Conservation (phyloP, 2,888 invertebrate genomes). For the Trachelus troglodyta region DNA sequence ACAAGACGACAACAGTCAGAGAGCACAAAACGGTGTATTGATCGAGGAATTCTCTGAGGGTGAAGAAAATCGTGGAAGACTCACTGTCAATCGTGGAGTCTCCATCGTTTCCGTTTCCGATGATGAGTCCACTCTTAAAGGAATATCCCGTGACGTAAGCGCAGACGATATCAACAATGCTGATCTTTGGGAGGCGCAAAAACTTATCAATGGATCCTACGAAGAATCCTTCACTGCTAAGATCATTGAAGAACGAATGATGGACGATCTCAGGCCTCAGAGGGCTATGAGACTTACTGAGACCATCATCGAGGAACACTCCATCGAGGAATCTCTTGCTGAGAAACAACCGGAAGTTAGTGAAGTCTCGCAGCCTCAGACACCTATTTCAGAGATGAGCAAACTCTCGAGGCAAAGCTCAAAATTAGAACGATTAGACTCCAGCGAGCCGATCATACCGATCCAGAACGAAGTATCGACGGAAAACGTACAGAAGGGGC, state of each 20-base stretch:
- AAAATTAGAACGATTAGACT: slow-evolving; percentile 34
- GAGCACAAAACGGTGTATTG: slow-evolving; percentile 58
- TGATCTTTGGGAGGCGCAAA: slow-evolving; percentile 35
- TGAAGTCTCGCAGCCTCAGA: slow-evolving; percentile 21
- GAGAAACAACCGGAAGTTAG: slow-evolving; percentile 54
- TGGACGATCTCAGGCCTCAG: slow-evolving; percentile 40
- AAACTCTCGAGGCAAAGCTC: slow-evolving; percentile 36
- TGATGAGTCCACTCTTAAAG: slow-evolving; percentile 72
- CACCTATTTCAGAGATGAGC: slow-evolving; percentile 30
- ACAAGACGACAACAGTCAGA: slow-evolving; percentile 65
- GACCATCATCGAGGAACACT: slow-evolving; percentile 67
- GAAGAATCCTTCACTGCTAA: slow-evolving; percentile 41
- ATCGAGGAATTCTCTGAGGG: slow-evolving; percentile 66
- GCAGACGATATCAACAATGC: slow-evolving; percentile 71
- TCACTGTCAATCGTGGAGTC: slow-evolving; percentile 69
- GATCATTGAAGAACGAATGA: slow-evolving; percentile 32
- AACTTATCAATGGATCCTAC: slow-evolving; percentile 37
- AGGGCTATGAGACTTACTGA: slow-evolving; percentile 46
- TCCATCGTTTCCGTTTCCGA: slow-evolving; percentile 77
- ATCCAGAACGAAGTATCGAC: slow-evolving; percentile 24
- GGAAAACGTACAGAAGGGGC: slow-evolving; percentile 43
- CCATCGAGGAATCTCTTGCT: slow-evolving; percentile 68
- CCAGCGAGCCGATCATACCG: slow-evolving; percentile 29
- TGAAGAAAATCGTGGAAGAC: slow-evolving; percentile 64
- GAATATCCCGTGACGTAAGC: slow-evolving; percentile 72